Evolutionary conservation across 1,140 invertebrate genomes (phyloP).

Genomic region (Ridgeia piscesae): DNA sequence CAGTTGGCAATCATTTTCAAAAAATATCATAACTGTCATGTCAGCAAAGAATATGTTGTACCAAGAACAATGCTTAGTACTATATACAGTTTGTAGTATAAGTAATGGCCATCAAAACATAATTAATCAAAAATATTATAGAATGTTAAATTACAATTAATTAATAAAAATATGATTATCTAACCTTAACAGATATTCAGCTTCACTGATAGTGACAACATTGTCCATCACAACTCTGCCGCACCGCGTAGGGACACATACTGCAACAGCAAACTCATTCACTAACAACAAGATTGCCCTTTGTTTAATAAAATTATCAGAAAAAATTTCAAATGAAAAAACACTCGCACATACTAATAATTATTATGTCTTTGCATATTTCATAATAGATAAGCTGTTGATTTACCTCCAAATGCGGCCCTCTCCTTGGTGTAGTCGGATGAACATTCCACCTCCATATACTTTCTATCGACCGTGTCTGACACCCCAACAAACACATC

Average conservation of each 20-base stretch:
- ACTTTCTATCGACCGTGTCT: background rate
- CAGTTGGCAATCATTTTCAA: no score
- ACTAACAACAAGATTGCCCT: background rate
- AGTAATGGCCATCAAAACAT: background rate
- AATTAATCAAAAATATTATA: background rate
- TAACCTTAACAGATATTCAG: constrained; percentile 62
- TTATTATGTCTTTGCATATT: background rate
- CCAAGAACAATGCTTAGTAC: no score
- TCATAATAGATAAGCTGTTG: background rate
- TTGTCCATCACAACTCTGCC: constrained; percentile 76
- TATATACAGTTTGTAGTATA: background rate
- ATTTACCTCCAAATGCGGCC: background rate
- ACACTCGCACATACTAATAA: no score
- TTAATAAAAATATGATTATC: background rate
- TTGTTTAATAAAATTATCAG: no score
- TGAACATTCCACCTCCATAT: background rate
- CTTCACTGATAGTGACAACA: constrained; percentile 69
- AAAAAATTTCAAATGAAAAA: no score
- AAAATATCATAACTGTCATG: no score
- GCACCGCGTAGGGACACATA: constrained; percentile 75
- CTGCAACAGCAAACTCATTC: constrained; percentile 40
- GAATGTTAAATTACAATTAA: background rate
- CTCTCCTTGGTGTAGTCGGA: constrained; percentile 14
- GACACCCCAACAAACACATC: background rate
- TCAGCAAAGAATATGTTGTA: no score